Conservation (phyloP, 1,140 invertebrate genomes). For the Papilio glaucus region DNA sequence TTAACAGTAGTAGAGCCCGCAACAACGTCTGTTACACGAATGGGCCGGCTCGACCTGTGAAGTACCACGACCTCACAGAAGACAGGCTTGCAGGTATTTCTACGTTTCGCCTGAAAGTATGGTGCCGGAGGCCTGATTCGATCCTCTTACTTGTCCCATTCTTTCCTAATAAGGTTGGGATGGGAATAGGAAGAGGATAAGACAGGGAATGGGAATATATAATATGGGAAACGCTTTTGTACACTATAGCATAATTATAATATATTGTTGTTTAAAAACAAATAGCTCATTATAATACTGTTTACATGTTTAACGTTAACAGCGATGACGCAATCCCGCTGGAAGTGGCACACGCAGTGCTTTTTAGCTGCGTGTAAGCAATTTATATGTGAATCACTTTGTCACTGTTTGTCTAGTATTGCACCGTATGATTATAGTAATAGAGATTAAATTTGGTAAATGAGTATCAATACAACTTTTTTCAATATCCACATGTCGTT, state of each 20-base stretch:
- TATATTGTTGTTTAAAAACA: slow-evolving; percentile 17
- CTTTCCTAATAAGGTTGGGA: too few species aligned
- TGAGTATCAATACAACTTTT: neutral
- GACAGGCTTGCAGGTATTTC: too few species aligned
- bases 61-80: too few species aligned
- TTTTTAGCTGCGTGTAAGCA: slow-evolving; percentile 1
- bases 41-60: too few species aligned
- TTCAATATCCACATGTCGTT: neutral
- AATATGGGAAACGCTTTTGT: neutral
- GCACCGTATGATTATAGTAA: neutral
- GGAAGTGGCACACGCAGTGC: slow-evolving; percentile 14
- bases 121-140: too few species aligned
- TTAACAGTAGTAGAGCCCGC: too few species aligned
- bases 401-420: neutral
- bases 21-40: too few species aligned
- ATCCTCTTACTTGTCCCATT: too few species aligned
- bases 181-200: too few species aligned
- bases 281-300: slow-evolving; percentile 17
- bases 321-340: slow-evolving; percentile 16
- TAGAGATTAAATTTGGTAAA: neutral
- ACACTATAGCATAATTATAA: neutral
- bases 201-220: too few species aligned
- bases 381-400: slow-evolving; percentile 33
- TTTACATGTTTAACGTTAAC: slow-evolving; percentile 14
- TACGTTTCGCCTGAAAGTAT: too few species aligned